Evolutionary conservation across 2,113 vertebrate genomes (phyloP).

Genomic region (Gavialis gangeticus): DNA sequence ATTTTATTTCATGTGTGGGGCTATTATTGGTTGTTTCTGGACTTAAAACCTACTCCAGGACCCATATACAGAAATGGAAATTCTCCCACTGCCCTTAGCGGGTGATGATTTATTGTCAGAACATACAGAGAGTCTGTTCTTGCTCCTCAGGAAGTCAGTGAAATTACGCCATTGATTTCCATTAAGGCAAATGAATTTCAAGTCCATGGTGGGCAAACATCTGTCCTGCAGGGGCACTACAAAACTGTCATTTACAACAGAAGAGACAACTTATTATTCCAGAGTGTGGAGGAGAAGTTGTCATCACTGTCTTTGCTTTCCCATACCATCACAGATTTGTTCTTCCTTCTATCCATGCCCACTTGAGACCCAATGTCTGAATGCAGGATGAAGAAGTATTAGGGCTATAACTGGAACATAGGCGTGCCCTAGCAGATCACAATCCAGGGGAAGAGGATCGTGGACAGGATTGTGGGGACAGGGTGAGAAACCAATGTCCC

Average conservation of each 20-base stretch:
- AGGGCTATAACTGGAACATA: no score
- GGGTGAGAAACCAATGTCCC: no score
- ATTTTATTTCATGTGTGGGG: background rate
- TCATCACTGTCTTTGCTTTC: background rate
- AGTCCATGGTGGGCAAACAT: background rate
- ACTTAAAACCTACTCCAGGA: background rate
- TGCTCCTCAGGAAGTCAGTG: background rate
- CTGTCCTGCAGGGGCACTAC: background rate
- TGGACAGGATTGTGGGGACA: no score
- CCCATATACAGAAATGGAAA: background rate
- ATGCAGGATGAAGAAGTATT: no score
- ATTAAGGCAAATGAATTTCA: background rate
- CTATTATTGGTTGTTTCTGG: background rate
- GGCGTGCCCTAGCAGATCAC: no score
- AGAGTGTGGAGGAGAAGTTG: accelerated
- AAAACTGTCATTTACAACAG: background rate
- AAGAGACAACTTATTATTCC: background rate
- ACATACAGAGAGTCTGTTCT: background rate
- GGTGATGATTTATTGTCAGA: background rate
- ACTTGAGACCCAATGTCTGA: background rate
- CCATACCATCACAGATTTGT: background rate
- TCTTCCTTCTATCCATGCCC: background rate
- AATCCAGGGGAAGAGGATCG: no score
- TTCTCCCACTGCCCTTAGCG: background rate
- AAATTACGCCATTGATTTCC: background rate